A percentile compares a stretch with the other conserved stretches of the same genome.
Evolutionary conservation across 2,888 invertebrate species (phyloP).

Genomic region (Panorpa germanica): DNA sequence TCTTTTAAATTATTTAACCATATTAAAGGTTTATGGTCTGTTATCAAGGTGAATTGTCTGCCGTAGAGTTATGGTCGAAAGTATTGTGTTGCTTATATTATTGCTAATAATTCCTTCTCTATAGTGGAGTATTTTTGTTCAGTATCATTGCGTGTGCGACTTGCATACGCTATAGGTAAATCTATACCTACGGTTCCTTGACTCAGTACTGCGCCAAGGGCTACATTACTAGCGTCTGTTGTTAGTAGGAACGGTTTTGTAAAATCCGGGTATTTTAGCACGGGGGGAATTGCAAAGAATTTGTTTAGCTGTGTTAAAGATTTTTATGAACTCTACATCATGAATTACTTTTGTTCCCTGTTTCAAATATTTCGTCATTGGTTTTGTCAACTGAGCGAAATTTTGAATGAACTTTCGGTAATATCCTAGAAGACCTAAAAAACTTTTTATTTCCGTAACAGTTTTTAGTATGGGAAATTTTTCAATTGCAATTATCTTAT

Average conservation of each 20-base stretch:
- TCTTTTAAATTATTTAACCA: constrained; percentile 21
- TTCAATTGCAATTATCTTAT: no score
- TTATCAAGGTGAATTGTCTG: constrained; percentile 19
- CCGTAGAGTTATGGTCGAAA: constrained; percentile 16
- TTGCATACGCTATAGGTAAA: constrained; percentile 14
- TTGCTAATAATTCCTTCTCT: constrained; percentile 13
- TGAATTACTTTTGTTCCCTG: constrained; percentile 1
- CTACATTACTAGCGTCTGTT: constrained; percentile 14
- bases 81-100: constrained; percentile 12
- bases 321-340: constrained; percentile 9
- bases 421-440: no score
- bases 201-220: constrained; percentile 13
- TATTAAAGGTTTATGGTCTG: constrained; percentile 20
- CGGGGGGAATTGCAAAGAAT: no score
- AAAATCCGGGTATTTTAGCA: constrained; percentile 18
- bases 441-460: constrained; percentile 4
- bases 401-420: no score
- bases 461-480: constrained; percentile 1
- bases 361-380: constrained; percentile 3
- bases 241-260: constrained; percentile 14
- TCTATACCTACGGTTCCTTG: constrained; percentile 11
- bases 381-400: constrained; percentile 6
- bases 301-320: no score
- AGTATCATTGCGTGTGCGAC: constrained; percentile 12
- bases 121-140: constrained; percentile 13